phyloP scores from a whole-genome alignment of 2,113 vertebrate species.

The Paramisgurnus dabryanus region DNA sequence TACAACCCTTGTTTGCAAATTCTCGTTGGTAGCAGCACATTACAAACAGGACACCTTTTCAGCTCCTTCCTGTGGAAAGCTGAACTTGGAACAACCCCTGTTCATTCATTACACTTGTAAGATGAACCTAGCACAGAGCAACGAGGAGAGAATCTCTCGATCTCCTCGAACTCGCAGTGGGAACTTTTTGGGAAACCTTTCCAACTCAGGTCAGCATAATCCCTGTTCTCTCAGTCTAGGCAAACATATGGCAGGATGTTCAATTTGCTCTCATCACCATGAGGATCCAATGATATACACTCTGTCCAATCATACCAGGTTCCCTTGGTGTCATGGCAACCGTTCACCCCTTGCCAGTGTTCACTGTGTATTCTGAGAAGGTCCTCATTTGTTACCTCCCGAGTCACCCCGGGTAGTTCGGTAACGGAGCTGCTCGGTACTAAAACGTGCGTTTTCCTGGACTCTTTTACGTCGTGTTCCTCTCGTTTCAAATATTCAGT shows the following conservation, averaged over 20 bases:
- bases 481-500: conserved; percentile 95
- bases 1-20: conserved; percentile 71
- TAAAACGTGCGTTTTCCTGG: conserved; percentile 85
- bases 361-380: conserved; percentile 83
- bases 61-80: conserved; percentile 67
- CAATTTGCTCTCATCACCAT: conserved; percentile 91
- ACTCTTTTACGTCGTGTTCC: conserved; percentile 84
- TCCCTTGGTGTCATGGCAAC: conserved; percentile 94
- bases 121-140: conserved; percentile 67
- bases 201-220: conserved; percentile 61
- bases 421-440: conserved; percentile 74
- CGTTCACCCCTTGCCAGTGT: conserved; percentile 93
- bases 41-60: conserved; percentile 74
- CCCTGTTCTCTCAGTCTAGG: conserved; percentile 89
- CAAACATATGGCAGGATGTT: conserved; percentile 99
- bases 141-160: conserved; percentile 64
- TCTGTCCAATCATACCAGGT: conserved; percentile 99
- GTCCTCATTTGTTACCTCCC: conserved; percentile 82
- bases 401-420: conserved; percentile 84
- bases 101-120: conserved; percentile 64
- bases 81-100: conserved; percentile 69
- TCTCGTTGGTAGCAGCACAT: conserved; percentile 88
- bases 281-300: conserved; percentile 96
- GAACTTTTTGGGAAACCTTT: conserved; percentile 67
- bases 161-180: conserved; percentile 74